Base-by-base conservation (phyloP, 2,888 invertebrate species). In the Caenorhabditis japonica region DNA sequence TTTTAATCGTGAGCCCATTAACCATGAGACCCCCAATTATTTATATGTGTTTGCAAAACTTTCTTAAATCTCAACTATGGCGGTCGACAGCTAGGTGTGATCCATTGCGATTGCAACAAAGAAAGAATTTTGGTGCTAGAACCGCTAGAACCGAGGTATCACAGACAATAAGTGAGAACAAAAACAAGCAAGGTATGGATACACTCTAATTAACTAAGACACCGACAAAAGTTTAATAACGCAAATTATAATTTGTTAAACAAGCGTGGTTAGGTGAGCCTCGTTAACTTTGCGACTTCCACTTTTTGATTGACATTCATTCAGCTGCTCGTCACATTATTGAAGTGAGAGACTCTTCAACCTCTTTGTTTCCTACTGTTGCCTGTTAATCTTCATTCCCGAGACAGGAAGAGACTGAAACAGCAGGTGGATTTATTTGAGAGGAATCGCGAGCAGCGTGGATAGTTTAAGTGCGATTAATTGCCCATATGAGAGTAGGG, bases 291-390 rank as follows among this genome's bases (percentile, higher is more conserved):
- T 34, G 66, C 56, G 47, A 66, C 66, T 56, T 56, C 30, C 49
- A n/a, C 43, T 33, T 23, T n/a, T 34, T 66, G 66, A 66, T 56
- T 66, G 66, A 66, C 66, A 66, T 38, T 10, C 43, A 66, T 66
- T 62, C 66, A 66, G 49, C 38, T 56, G 56, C 66, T 66, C 66
- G 56, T 66, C 66, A 66, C 43, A 66, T 66, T 66, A 66, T 66
- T 66, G 66, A 66, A 66, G 46, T 49, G 49, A 51, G 46, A 34
- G 66, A 66, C 66, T 66, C 66, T 41, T 66, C 56, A 44, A 39
- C 25, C 25, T 46, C 33, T 23, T 33, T 56, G 53, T 36, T 56
- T 43, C 36, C 21, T 38, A 41, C 17, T 46, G 49, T 43, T 34
- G 21, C n/a, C 27, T 4, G 30, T 39, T 49, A 21, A 25, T 19